Conservation (phyloP, 1,140 invertebrate species). For the Cardiocondyla obscurior region DNA sequence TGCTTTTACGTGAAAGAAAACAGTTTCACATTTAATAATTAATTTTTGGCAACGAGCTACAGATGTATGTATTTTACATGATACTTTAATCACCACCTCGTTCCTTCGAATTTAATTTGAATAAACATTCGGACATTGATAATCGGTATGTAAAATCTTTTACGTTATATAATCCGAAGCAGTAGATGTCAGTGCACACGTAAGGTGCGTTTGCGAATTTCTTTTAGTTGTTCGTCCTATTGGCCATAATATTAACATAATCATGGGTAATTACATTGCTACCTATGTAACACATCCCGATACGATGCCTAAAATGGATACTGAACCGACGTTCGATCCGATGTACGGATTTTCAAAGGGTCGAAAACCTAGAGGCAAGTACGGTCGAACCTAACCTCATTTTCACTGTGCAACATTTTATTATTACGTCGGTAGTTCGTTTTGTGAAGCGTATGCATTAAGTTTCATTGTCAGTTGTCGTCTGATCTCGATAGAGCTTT, state of each 20-base stretch:
- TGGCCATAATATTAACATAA: background rate
- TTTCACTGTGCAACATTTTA: background rate
- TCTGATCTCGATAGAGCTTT: background rate
- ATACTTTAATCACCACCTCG: too few species aligned
- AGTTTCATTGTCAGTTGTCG: background rate
- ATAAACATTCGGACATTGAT: too few species aligned
- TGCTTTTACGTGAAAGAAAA: too few species aligned
- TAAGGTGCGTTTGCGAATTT: background rate
- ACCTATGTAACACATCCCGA: slow-evolving; percentile 54
- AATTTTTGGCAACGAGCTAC: too few species aligned
- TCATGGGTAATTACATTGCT: slow-evolving; percentile 62
- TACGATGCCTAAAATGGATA: slow-evolving; percentile 72
- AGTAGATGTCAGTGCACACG: slow-evolving; percentile 61
- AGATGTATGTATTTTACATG: too few species aligned
- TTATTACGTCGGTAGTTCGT: background rate
- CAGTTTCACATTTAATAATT: too few species aligned
- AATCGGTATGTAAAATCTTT: too few species aligned
- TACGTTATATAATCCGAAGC: slow-evolving; percentile 49
- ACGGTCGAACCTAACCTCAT: slow-evolving; percentile 69
- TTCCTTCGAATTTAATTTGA: too few species aligned
- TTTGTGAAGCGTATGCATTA: background rate
- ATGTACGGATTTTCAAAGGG: slow-evolving; percentile 89
- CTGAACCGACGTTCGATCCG: slow-evolving; percentile 90
- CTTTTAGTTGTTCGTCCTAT: background rate
- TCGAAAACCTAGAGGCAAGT: slow-evolving; percentile 89